phyloP scores from a whole-genome alignment of 2,797 vertebrate genomes.

The Mus caroli region DNA sequence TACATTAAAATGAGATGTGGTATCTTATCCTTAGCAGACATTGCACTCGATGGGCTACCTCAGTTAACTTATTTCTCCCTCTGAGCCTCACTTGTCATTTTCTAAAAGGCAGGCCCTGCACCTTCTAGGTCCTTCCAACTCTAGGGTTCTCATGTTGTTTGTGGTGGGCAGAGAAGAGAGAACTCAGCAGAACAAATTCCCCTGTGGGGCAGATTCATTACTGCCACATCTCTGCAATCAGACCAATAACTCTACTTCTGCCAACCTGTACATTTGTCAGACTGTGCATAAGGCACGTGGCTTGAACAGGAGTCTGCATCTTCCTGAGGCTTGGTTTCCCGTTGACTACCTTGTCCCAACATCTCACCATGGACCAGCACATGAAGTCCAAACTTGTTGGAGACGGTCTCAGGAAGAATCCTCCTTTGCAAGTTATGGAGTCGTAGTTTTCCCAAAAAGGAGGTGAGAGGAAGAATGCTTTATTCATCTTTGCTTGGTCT shows the following conservation, averaged over 20 bases:
- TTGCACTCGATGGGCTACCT: neutral
- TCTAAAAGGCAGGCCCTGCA: neutral
- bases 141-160: slow-evolving; percentile 15
- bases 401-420: neutral
- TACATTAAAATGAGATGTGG: slow-evolving; percentile 2
- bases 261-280: neutral
- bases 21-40: neutral
- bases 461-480: slow-evolving; percentile 2
- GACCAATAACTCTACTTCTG: neutral
- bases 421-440: neutral
- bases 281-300: neutral
- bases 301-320: neutral
- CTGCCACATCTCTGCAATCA: neutral
- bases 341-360: neutral
- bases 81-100: neutral
- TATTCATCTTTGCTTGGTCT: slow-evolving; percentile 2
- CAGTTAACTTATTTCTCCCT: neutral
- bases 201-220: neutral
- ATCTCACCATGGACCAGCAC: neutral
- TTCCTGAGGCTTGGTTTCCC: neutral
- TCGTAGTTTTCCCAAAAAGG: neutral
- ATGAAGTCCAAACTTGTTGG: neutral
- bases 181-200: slow-evolving; percentile 24
- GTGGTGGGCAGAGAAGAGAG: neutral
- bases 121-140: neutral